Conservation (phyloP, 2,113 vertebrate species). For the Serinus canaria region DNA sequence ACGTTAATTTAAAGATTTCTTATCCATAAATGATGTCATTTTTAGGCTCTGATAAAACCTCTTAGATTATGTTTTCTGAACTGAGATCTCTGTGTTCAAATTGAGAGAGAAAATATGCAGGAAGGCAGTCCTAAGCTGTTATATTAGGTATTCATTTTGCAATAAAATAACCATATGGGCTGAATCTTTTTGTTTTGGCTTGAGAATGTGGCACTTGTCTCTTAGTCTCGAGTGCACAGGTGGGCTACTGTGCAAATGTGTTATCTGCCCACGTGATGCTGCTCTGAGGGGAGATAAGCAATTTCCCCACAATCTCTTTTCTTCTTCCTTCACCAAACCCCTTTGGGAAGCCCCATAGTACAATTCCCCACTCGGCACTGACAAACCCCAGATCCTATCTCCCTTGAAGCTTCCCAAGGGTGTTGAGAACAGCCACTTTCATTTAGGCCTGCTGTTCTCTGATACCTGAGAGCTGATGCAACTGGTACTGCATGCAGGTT, state of each 20-base stretch:
- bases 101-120: not conserved
- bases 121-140: not conserved
- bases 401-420: not conserved
- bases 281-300: not conserved
- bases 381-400: not conserved
- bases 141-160: not conserved
- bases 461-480: not conserved
- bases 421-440: not conserved
- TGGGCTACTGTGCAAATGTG: not conserved
- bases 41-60: not conserved
- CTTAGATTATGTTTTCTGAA: not conserved
- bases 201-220: not conserved
- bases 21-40: not conserved
- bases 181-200: not conserved
- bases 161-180: not conserved
- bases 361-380: not conserved
- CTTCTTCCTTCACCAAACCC: not conserved
- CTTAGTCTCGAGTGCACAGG: accelerated
- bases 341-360: not conserved
- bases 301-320: not conserved
- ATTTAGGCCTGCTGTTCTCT: not conserved
- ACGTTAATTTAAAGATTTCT: not conserved
- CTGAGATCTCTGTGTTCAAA: not conserved
- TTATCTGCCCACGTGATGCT: not conserved
- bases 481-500: not conserved